Conservation (phyloP, 2,113 vertebrate species). For the Hemiprocne comata region DNA sequence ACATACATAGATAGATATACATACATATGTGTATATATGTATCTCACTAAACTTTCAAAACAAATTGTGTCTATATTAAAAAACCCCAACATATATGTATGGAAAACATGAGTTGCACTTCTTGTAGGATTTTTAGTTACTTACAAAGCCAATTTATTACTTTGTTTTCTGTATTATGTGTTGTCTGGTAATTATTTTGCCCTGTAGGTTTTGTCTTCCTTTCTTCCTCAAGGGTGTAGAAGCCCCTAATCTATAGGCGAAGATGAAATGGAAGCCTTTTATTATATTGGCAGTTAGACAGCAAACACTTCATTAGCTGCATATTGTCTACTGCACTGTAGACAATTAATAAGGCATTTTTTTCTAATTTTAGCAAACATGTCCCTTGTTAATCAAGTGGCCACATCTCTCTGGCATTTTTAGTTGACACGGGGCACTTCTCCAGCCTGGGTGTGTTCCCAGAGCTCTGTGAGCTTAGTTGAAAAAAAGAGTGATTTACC, state of each 20-base stretch:
- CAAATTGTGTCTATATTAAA: not conserved
- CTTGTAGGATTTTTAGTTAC: not conserved
- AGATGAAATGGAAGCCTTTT: not conserved
- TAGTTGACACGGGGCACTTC: not conserved
- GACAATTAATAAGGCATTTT: not conserved
- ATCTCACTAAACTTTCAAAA: not conserved
- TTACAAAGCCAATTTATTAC: not conserved
- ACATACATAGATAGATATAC: not conserved
- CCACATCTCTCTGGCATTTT: not conserved
- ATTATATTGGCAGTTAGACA: not conserved
- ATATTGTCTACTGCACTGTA: not conserved
- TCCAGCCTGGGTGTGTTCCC: not conserved
- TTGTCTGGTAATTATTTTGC: slow-evolving; percentile 19
- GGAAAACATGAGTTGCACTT: not conserved
- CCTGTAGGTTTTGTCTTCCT: not conserved
- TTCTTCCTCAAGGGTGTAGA: not conserved
- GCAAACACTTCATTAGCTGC: not conserved
- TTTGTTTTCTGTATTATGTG: not conserved
- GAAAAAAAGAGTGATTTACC: not conserved
- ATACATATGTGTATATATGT: not conserved
- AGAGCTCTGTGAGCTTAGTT: not conserved
- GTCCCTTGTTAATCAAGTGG: not conserved
- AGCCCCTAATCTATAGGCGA: not conserved
- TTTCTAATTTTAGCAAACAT: not conserved
- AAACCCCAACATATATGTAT: not conserved